Base-by-base conservation (phyloP, 2,797 vertebrate species). In the Clamator glandarius region DNA sequence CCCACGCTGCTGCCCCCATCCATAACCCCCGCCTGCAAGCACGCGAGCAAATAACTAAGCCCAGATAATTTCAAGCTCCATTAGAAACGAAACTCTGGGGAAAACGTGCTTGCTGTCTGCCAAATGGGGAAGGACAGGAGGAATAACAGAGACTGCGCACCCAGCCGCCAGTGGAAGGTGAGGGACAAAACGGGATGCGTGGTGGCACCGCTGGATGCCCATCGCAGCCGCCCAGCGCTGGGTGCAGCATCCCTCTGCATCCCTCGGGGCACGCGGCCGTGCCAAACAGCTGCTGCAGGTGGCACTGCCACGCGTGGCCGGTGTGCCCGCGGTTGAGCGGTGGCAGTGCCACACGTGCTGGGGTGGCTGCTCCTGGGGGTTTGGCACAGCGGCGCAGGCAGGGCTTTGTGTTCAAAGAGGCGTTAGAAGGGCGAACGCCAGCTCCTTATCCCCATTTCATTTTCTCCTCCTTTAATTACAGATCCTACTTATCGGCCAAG, bases 381-480 rank as follows among this genome's bases (percentile, higher is more conserved):
- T 85, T 78, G 75, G 77, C 25, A 9, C 1, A 0, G 77, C 33
- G 5, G 18, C 1, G 39, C 89, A 66, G 89, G 63, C 91, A 94
- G 72, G 41, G 76, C 89, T 96, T 79, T 91, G 89, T 73, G 81
- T 92, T 96, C 94, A 96, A 94, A 96, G 92, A 33, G 5, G 68
- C 51, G 12, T 48, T 69, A 90, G 95, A 95, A 96, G 84, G 92
- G 86, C 2, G 28, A 84, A 36, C 8, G 1, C 77, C 41, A 54
- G 89, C 85, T 93, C 88, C 89, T 92, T 89, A 85, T 96, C 95
- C 96, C 74, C 50, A 24, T 95, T 95, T 93, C 94, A 77, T 97
- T 96, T 87, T 91, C 86, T 95, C 76, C 92, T 94, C 88, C 84
- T 95, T 97, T 97, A 97, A 97, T 97, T 97, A 97, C 90, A 89